Evolutionary conservation across 37 sponge, comb jelly and placozoan genomes (phyloP), one percentile per base, ranked within the genome.

Genomic region (Spongia lamella): DNA sequence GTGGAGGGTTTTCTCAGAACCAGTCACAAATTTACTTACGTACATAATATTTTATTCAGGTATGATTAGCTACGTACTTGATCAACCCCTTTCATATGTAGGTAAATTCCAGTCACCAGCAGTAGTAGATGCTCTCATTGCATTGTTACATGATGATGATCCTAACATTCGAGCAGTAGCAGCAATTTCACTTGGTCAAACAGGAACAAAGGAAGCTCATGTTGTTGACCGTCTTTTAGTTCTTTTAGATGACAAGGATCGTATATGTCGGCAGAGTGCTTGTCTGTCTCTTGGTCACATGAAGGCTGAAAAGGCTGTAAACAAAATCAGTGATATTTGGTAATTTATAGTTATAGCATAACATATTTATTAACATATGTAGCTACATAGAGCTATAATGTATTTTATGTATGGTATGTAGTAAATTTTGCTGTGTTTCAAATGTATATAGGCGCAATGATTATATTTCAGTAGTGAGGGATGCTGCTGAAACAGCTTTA

Each of bases 111-210:
- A 82, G 77, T 94, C 85, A 76, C 83, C 85, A 22, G 92, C 95
- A 3, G 95, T 97, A 51, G 60, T 97, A 37, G 84, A 83, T 14
- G 95, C 98, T 21, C 77, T 97, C 17, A 16, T 85, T 36, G 63
- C 72, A 21, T 77, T 97, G 52, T 78, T 94, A 39, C 37, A 70
- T 0, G 94, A 94, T 30, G 35, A 43, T 0, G 98, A 97, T 56
- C 90, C 98, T 22, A 97, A 97, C 67, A 90, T 97, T 34, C 84
- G 98, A 13, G 92, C 98, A 24, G 94, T 97, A 62, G 98, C 98
- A 1, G 86, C 89, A 67, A 94, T 97, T 20, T 94, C 98, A 65
- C 87, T 97, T n/a, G 92, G 91, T 26, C 84, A 86, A 7, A 85
- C 92, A n/a, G 94, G 86, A 22, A 36, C 57, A 20, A 50, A 53